Conservation (phyloP, 2,797 vertebrate genomes). For the Eurystomus glaucurus region DNA sequence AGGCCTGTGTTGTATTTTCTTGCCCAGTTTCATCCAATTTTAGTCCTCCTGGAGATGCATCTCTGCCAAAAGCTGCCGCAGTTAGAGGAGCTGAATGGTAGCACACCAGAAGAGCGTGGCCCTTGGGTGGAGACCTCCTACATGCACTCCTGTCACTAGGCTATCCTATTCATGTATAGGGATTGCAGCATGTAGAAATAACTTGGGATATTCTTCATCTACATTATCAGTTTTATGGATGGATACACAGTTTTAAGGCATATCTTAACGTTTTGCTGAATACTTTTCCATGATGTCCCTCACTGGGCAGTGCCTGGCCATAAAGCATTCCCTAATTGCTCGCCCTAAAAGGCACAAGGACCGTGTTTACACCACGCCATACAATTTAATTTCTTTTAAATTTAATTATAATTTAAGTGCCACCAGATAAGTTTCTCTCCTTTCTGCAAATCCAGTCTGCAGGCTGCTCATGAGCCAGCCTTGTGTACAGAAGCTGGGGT, state of each 20-base stretch:
- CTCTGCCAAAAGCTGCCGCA: not conserved
- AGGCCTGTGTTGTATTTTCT: not conserved
- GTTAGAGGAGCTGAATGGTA: fast-evolving
- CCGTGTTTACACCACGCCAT: fast-evolving
- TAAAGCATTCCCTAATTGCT: not conserved
- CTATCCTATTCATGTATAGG: not conserved
- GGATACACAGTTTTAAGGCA: fast-evolving
- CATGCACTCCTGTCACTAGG: not conserved
- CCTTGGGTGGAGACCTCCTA: not conserved
- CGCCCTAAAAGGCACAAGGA: not conserved
- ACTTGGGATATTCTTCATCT: fast-evolving
- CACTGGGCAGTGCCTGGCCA: not conserved
- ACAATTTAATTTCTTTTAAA: not conserved
- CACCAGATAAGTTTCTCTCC: no score
- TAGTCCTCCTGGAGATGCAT: not conserved
- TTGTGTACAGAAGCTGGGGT: not conserved
- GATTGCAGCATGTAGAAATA: not conserved
- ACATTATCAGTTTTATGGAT: fast-evolving
- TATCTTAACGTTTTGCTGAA: not conserved
- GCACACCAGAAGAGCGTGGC: not conserved
- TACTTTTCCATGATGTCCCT: fast-evolving
- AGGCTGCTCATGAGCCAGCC: not conserved
- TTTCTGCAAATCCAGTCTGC: not conserved
- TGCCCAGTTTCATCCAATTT: not conserved
- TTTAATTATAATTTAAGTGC: not conserved